phyloP scores from a whole-genome alignment of 2,113 vertebrate genomes.

The Chiloscyllium plagiosum region DNA sequence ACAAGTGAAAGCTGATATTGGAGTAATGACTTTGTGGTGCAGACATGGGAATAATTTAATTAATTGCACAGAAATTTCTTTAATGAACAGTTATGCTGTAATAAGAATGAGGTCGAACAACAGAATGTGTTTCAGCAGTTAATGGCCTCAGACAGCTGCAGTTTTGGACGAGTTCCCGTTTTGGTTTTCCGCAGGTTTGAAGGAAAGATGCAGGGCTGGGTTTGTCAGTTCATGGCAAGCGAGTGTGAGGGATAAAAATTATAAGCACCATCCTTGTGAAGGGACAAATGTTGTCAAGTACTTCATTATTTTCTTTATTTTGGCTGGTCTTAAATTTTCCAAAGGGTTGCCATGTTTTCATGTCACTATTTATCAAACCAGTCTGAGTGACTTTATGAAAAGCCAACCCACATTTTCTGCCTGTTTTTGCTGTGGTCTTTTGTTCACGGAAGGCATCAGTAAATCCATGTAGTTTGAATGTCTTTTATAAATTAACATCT shows the following conservation, averaged over 20 bases:
- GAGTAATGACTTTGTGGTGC: slow-evolving; percentile 73
- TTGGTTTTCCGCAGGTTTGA: slow-evolving; percentile 39
- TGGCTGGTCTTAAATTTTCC: background rate
- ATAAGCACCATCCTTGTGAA: background rate
- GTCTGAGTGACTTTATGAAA: background rate
- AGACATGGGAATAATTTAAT: slow-evolving; percentile 91
- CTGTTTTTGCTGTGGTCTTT: background rate
- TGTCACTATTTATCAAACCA: background rate
- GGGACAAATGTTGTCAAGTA: background rate
- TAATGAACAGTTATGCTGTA: slow-evolving; percentile 88
- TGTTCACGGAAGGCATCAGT: background rate
- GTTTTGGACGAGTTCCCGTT: slow-evolving; percentile 63
- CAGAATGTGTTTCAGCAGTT: slow-evolving; percentile 70
- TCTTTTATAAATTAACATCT: background rate
- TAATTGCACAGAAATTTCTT: slow-evolving; percentile 93
- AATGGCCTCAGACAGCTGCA: slow-evolving; percentile 70
- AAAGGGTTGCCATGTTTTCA: background rate
- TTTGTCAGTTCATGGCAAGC: slow-evolving; percentile 17
- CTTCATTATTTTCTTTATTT: background rate
- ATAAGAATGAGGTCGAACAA: slow-evolving; percentile 76
- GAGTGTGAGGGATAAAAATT: background rate
- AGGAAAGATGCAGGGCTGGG: slow-evolving; percentile 3
- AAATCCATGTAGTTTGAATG: background rate
- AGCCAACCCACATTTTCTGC: background rate
- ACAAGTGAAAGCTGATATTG: slow-evolving; percentile 80